Evolutionary conservation across 1,140 invertebrate genomes (phyloP), one percentile per base, ranked within the genome.

Genomic region (Heliconius melpomene): DNA sequence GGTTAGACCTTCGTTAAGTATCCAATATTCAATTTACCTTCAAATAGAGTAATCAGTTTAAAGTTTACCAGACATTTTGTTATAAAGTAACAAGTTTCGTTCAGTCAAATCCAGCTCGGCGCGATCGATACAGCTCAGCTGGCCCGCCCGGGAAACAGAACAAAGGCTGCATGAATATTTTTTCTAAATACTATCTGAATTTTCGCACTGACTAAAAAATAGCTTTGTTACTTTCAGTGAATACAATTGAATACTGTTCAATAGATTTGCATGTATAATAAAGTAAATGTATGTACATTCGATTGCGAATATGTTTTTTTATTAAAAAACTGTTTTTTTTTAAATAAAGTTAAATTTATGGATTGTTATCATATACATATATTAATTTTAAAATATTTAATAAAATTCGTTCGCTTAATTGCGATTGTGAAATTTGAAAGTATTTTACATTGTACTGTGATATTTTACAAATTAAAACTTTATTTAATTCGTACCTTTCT

Each of bases 61-160:
- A 73, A 73, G 40, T 46, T 46, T 50, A 18, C 26, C 40, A 50
- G 40, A 74, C 26, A 74, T n/a, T 74, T 74, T 29, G n/a, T 46
- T 23, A 46, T 52, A 50, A 74, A 74, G 23, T 74, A 26, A 74
- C 60, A 16, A 66, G 60, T 66, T 29, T 66, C 20, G 26, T 29
- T 66, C 23, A 66, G 60, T 66, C 60, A 7, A 66, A 66, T 29
- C 13, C n/a, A 66, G 60, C 60, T 66, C 26, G 23, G 60, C 60
- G 60, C 60, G 60, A 66, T 66, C 60, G 60, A 66, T 66, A 66
- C 60, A 66, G 60, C 60, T 66, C 11, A 66, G 60, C 26, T 66
- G 60, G 60, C 60, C 60, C n/a, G 60, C 60, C 60, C 60, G 60
- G 60, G 60, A 29, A 66, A 66, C 60, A 66, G 60, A 66, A 66